These are phyloP conservation scores for Linnaemya tessellans DNA, from an alignment of 2,888 invertebrate species.

Conservation along the genomic window DNA sequence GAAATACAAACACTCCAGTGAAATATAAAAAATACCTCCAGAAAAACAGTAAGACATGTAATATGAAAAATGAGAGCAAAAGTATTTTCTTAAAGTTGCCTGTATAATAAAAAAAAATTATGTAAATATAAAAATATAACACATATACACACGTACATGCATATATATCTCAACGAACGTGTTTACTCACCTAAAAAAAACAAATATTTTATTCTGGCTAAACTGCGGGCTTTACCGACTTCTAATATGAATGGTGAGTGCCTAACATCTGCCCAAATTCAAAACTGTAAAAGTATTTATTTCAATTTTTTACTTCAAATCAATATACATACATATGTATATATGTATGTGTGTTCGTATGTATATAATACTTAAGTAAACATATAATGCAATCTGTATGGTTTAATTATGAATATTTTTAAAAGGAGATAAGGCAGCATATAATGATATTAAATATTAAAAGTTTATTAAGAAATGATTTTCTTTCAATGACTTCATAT, in stretches of 20 bases:
- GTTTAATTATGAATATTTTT: constrained; percentile 14
- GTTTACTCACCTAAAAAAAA: background rate
- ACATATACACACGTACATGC: no score
- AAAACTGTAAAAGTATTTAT: background rate
- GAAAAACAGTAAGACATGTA: background rate
- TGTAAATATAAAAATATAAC: background rate
- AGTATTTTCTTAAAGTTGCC: no score
- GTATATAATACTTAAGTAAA: no score
- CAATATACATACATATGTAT: no score
- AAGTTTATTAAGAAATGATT: constrained; percentile 34
- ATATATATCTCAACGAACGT: constrained; percentile 3
- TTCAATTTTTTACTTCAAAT: background rate
- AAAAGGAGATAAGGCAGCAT: constrained; percentile 17
- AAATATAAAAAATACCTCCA: background rate
- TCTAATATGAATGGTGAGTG: background rate
- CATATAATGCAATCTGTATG: no score
- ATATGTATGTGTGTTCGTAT: no score
- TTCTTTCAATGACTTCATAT: constrained; percentile 26
- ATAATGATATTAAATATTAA: constrained; percentile 38
- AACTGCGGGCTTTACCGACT: constrained; percentile 41
- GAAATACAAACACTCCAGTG: no score
- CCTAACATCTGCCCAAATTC: background rate
- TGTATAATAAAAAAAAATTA: no score
- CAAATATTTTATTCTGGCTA: background rate
- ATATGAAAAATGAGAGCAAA: background rate